phyloP scores from a whole-genome alignment of 1,140 invertebrate species.

The Pissodes strobi region DNA sequence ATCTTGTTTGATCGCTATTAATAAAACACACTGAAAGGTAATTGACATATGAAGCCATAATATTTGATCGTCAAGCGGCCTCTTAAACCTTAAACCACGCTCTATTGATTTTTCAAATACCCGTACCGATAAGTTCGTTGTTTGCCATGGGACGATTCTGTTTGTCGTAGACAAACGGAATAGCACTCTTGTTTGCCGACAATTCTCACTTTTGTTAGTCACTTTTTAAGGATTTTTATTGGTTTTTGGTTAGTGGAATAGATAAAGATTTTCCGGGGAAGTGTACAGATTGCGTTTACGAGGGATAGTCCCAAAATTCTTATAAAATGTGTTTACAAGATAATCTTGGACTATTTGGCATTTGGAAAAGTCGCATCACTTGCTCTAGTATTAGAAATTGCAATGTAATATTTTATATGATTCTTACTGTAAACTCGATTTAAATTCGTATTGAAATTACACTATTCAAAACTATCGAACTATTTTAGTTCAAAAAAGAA shows the following conservation, averaged over 20 bases:
- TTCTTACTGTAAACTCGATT: no score
- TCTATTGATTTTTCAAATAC: conserved; percentile 33
- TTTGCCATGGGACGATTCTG: conserved; percentile 27
- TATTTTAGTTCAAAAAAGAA: no score
- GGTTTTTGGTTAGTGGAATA: conserved; percentile 21
- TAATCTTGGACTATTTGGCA: no score
- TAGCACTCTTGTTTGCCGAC: conserved; percentile 26
- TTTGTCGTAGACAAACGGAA: conserved; percentile 15
- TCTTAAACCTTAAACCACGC: conserved; percentile 17
- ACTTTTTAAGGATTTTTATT: conserved; percentile 29
- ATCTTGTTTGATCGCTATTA: no score
- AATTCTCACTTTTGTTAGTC: conserved; percentile 36
- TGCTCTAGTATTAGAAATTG: no score
- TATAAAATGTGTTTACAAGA: no score
- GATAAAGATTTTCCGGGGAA: conserved; percentile 23
- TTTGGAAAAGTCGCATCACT: no score
- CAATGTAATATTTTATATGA: no score
- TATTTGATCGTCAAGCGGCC: conserved; percentile 17
- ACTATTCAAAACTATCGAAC: no score
- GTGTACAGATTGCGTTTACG: background rate
- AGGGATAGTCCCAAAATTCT: background rate
- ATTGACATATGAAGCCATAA: conserved; percentile 26
- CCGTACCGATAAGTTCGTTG: conserved; percentile 29
- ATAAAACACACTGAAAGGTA: conserved; percentile 9
- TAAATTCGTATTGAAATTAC: no score